These are phyloP conservation scores for Artibeus lituratus DNA, from an alignment of 2,797 vertebrate species.

Conservation along the genomic window DNA sequence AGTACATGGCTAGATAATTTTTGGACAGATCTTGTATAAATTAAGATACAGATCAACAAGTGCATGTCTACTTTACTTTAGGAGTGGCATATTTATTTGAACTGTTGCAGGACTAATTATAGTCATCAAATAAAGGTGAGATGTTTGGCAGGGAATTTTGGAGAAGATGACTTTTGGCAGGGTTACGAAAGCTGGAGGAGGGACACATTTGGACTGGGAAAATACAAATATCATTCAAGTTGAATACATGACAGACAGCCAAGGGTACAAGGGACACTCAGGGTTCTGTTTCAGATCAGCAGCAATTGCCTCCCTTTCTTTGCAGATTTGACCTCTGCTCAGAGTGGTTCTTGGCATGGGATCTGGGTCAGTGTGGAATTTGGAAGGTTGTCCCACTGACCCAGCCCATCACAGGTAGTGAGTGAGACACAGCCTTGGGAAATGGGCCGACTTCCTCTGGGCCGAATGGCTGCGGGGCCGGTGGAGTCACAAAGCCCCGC, in stretches of 20 bases:
- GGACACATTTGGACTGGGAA: not conserved
- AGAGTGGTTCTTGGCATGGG: not conserved
- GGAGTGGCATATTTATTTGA: not conserved
- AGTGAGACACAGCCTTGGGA: not conserved
- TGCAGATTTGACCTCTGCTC: not conserved
- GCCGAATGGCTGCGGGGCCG: not conserved
- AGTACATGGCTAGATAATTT: not conserved
- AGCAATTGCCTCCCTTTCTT: not conserved
- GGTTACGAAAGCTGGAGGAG: conserved; percentile 25
- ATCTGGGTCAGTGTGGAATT: not conserved
- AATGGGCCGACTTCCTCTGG: not conserved
- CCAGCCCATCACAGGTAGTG: not conserved
- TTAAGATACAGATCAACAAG: conserved; percentile 9
- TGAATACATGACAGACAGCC: not conserved
- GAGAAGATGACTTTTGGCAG: conserved; percentile 24
- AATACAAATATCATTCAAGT: not conserved
- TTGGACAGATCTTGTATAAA: not conserved
- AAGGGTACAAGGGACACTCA: not conserved
- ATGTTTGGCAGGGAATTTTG: conserved; percentile 3
- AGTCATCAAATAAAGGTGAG: conserved; percentile 8
- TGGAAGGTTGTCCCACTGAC: not conserved
- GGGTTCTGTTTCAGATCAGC: not conserved
- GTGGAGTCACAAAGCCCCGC: not conserved
- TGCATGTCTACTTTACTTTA: conserved; percentile 7
- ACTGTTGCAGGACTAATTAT: conserved; percentile 10